These are phyloP conservation scores for Papilio dardanus DNA, from an alignment of 1,140 invertebrate genomes.

Conservation along the genomic window DNA sequence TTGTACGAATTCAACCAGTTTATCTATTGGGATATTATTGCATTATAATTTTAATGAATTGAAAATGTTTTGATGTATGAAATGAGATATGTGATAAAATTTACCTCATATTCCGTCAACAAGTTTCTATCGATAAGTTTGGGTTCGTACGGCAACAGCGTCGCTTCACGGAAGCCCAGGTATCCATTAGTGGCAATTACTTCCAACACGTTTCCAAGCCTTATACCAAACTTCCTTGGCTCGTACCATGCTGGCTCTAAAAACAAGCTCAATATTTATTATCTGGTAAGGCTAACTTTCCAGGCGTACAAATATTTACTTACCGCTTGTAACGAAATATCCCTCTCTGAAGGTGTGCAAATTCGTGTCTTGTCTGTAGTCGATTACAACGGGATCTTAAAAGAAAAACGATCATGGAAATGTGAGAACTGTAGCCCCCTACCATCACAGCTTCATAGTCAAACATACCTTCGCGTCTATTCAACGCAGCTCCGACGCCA, in stretches of 20 bases:
- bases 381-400: constrained; percentile 87
- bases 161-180: constrained; percentile 91
- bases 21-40: constrained; percentile 81
- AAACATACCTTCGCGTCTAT: constrained; percentile 90
- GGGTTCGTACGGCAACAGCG: constrained; percentile 95
- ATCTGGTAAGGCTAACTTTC: background rate
- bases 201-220: constrained; percentile 96
- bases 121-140: constrained; percentile 93
- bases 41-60: too few species aligned
- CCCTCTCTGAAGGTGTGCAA: constrained; percentile 87
- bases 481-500: constrained; percentile 93
- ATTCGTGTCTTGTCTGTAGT: constrained; percentile 83
- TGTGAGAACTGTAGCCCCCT: too few species aligned
- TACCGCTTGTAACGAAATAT: constrained; percentile 93
- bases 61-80: too few species aligned
- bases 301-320: constrained; percentile 41
- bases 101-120: constrained; percentile 89
- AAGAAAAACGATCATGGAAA: too few species aligned
- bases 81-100: constrained; percentile 25
- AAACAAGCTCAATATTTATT: constrained; percentile 4
- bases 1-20: constrained; percentile 92
- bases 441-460: too few species aligned
- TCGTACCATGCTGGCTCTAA: constrained; percentile 92
- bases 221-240: constrained; percentile 93
- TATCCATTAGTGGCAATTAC: constrained; percentile 86